Percentiles rank a stretch among this genome's conserved stretches.
Conservation (phyloP, 1,140 invertebrate species). For the Cyclargus thomasi region DNA sequence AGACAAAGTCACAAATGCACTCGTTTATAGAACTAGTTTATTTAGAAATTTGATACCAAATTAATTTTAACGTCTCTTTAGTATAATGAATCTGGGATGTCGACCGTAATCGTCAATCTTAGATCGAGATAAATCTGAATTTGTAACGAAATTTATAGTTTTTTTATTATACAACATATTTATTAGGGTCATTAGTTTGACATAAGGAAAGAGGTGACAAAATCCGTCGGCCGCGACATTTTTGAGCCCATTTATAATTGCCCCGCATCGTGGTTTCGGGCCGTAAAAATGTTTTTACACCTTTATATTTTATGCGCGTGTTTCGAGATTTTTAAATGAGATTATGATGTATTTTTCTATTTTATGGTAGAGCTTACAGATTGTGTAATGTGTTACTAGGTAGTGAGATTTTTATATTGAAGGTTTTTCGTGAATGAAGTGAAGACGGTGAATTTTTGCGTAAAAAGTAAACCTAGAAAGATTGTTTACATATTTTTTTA, state of each 20-base stretch:
- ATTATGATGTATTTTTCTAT: not conserved
- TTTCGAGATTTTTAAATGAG: not conserved
- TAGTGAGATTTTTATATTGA: too few relatives aligned
- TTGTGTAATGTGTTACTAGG: too few relatives aligned
- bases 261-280: not conserved
- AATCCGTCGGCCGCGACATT: not conserved
- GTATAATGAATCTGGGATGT: conserved; percentile 1
- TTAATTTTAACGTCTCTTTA: not conserved
- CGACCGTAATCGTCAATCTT: not conserved
- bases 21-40: not conserved
- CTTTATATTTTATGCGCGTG: not conserved
- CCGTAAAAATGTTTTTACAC: not conserved
- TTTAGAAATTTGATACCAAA: not conserved
- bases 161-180: conserved; percentile 4
- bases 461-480: too few relatives aligned
- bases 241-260: not conserved
- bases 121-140: conserved; percentile 1
- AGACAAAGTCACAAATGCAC: not conserved
- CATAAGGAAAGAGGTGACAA: not conserved
- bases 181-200: not conserved
- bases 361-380: not conserved
- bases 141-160: not conserved
- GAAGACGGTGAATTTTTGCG: too few relatives aligned
- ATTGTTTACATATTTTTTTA: too few relatives aligned
- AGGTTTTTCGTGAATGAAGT: too few relatives aligned